Conservation (phyloP, 2,113 vertebrate genomes). For the Scatophagus argus region DNA sequence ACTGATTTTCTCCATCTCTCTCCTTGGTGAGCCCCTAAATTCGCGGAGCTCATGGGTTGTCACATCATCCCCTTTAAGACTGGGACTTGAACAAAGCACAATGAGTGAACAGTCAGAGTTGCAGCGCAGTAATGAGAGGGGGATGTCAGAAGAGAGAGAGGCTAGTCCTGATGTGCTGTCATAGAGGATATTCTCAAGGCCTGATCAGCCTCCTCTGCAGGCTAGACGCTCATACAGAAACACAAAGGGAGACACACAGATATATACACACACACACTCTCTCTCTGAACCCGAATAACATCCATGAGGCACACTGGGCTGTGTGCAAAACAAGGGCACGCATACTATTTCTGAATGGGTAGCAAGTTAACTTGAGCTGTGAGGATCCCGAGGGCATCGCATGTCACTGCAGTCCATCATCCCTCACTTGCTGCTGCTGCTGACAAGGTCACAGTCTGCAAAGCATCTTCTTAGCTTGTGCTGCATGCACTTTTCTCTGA, state of each 20-base stretch:
- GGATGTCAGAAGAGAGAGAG: constrained; percentile 64
- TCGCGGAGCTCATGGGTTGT: constrained; percentile 42
- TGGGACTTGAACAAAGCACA: constrained; percentile 55
- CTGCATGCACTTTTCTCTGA: constrained; percentile 27
- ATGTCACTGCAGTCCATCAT: constrained; percentile 65
- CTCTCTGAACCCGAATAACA: constrained; percentile 46
- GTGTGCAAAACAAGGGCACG: constrained; percentile 54
- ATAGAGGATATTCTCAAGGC: constrained; percentile 76
- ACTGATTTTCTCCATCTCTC: constrained; percentile 29
- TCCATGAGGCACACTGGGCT: constrained; percentile 50
- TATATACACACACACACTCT: constrained; percentile 45
- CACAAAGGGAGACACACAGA: constrained; percentile 44
- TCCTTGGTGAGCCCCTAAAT: constrained; percentile 26
- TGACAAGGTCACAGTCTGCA: constrained; percentile 76
- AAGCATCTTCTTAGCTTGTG: constrained; percentile 47
- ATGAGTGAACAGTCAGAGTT: constrained; percentile 66
- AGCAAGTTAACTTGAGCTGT: constrained; percentile 52
- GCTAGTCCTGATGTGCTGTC: constrained; percentile 72
- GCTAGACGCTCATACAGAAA: constrained; percentile 48
- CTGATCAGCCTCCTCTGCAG: constrained; percentile 73
- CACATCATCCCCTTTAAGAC: constrained; percentile 57
- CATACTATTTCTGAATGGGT: constrained; percentile 55
- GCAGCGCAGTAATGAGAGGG: constrained; percentile 64
- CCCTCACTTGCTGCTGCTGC: constrained; percentile 42
- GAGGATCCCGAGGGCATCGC: constrained; percentile 57